Percentiles rank a stretch among this genome's conserved stretches.
Evolutionary conservation across 1,140 invertebrate genomes (phyloP).

Genomic region (Atta cephalotes): DNA sequence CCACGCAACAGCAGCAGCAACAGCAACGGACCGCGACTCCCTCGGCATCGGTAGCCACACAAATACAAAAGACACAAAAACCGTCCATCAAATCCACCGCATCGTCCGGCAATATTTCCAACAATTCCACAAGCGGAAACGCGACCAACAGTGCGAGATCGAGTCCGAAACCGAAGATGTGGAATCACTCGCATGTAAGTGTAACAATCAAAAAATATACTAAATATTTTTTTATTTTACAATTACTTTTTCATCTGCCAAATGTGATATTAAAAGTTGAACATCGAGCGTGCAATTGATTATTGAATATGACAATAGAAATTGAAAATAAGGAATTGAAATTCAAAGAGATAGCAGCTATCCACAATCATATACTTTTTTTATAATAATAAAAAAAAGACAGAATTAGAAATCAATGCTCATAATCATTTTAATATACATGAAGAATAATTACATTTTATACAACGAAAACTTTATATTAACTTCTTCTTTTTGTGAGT

Average conservation of each 20-base stretch:
- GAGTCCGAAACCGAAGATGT: slow-evolving; percentile 84
- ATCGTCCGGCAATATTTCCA: slow-evolving; percentile 79
- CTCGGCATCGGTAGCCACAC: slow-evolving; percentile 72
- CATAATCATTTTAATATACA: background rate
- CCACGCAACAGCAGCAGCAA: slow-evolving; percentile 72
- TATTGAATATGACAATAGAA: background rate
- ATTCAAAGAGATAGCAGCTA: no score
- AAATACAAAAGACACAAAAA: slow-evolving; percentile 81
- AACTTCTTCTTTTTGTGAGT: background rate
- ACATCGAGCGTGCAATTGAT: background rate
- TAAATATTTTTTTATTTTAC: background rate
- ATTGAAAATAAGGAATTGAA: background rate
- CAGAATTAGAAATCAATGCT: background rate
- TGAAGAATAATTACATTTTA: background rate
- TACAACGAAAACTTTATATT: background rate
- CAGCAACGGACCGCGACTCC: slow-evolving; percentile 76
- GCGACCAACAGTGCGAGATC: slow-evolving; percentile 77
- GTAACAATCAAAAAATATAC: background rate
- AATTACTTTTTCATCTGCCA: background rate
- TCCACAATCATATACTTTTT: background rate
- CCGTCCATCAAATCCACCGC: slow-evolving; percentile 80
- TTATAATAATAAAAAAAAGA: background rate
- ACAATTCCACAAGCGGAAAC: slow-evolving; percentile 75
- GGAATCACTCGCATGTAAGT: slow-evolving; percentile 84
- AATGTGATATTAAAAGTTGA: background rate